Evolutionary conservation across 2,888 invertebrate species (phyloP), one percentile per base, ranked within the genome.

Genomic region (Timandra comae): DNA sequence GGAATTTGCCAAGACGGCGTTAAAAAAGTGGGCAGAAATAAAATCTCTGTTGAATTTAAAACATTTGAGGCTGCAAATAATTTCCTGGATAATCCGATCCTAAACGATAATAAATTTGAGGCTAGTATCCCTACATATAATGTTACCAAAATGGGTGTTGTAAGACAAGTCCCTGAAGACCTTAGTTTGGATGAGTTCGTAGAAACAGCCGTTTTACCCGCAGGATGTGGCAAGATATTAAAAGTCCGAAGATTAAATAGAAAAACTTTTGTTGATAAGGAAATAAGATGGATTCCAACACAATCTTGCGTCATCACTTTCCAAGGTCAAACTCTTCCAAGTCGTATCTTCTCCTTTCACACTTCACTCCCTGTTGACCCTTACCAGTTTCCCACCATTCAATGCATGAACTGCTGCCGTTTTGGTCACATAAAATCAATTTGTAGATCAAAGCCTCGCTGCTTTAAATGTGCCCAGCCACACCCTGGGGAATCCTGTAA

Each of bases 131-230:
- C 13, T 32, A 35, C 1, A 65, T 66, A 24, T 66, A 64, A 28
- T 77, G 76, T 33, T 32, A 60, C 59, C 5, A 71, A 70, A 41
- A 54, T 67, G 48, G 16, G 49, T 0, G n/a, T n/a, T n/a, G n/a
- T n/a, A n/a, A n/a, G n/a, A n/a, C n/a, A n/a, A n/a, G n/a, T n/a
- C n/a, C n/a, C n/a, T n/a, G n/a, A n/a, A n/a, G n/a, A n/a, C n/a
- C n/a, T n/a, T n/a, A n/a, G n/a, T n/a, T n/a, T n/a, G n/a, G n/a
- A n/a, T n/a, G n/a, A n/a, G n/a, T n/a, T n/a, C n/a, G n/a, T n/a
- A n/a, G n/a, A n/a, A n/a, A n/a, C n/a, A n/a, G n/a, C n/a, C n/a
- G n/a, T n/a, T n/a, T n/a, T n/a, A n/a, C n/a, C n/a, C n/a, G n/a
- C n/a, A n/a, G n/a, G n/a, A n/a, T n/a, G n/a, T n/a, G n/a, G n/a